Conservation (phyloP, 2,797 vertebrate species). For the Cossypha caffra region DNA sequence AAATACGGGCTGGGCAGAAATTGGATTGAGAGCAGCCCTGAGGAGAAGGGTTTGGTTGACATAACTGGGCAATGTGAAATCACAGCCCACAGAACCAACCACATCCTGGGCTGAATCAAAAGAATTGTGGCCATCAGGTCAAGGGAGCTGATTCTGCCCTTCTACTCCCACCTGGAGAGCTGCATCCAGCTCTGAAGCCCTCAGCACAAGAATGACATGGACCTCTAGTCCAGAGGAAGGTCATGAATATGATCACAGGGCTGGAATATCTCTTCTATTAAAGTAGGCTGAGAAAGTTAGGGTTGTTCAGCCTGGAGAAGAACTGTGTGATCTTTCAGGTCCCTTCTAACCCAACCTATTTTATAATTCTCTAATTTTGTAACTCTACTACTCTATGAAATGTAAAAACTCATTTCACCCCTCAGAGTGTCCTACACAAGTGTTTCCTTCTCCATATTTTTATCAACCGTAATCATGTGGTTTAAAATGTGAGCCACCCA, state of each 20-base stretch:
- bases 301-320: not conserved
- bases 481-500: not conserved
- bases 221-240: not conserved
- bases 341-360: not conserved
- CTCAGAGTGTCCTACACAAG: not conserved
- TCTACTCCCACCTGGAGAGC: not conserved
- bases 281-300: not conserved
- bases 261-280: not conserved
- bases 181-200: not conserved
- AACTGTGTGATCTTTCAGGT: not conserved
- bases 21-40: not conserved
- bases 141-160: not conserved
- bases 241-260: not conserved
- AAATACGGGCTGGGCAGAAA: not conserved
- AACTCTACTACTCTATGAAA: not conserved
- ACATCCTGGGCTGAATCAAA: not conserved
- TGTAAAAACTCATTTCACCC: not conserved
- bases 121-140: not conserved
- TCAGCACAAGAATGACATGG: not conserved
- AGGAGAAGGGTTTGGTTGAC: not conserved
- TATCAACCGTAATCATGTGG: not conserved
- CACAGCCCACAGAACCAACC: not conserved
- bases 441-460: not conserved
- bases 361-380: not conserved
- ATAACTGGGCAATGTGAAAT: not conserved